phyloP scores from a whole-genome alignment of 2,888 invertebrate species.

The Apamea sordens region DNA sequence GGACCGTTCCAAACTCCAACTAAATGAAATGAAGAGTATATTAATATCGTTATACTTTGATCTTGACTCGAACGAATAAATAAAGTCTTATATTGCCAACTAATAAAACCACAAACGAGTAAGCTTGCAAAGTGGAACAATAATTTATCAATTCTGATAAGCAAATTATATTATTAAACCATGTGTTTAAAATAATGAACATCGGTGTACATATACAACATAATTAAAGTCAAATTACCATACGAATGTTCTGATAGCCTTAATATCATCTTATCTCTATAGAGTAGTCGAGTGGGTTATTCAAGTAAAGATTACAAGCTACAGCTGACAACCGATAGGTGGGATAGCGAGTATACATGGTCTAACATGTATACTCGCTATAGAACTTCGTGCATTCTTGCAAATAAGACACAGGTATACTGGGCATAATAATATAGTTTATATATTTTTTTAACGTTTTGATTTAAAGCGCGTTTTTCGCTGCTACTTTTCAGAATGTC shows the following conservation, averaged over 20 bases:
- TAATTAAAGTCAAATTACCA: conserved; percentile 68
- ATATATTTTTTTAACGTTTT: not conserved
- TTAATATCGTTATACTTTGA: not conserved
- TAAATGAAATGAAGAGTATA: not conserved
- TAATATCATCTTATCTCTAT: conserved; percentile 61
- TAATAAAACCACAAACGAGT: conserved; percentile 21
- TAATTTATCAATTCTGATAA: conserved; percentile 52
- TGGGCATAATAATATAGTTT: not conserved
- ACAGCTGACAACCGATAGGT: conserved; percentile 56
- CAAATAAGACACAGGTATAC: conserved; percentile 10
- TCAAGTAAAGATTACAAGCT: conserved; percentile 59
- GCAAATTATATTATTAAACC: conserved; percentile 47
- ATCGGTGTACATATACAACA: conserved; percentile 61
- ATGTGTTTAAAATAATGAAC: conserved; percentile 59
- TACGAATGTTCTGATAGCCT: conserved; percentile 65
- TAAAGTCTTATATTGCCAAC: not conserved
- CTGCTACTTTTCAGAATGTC: not conserved
- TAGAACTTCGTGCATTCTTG: conserved; percentile 25
- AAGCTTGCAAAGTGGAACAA: conserved; percentile 10
- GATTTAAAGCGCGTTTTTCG: not conserved
- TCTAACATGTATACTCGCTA: no score
- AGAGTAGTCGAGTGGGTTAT: conserved; percentile 60
- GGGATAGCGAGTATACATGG: conserved; percentile 50
- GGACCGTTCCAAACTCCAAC: not conserved
- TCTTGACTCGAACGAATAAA: not conserved